Base-by-base conservation (phyloP, 2,888 invertebrate species). In the Gymnoscelis rufifasciata region DNA sequence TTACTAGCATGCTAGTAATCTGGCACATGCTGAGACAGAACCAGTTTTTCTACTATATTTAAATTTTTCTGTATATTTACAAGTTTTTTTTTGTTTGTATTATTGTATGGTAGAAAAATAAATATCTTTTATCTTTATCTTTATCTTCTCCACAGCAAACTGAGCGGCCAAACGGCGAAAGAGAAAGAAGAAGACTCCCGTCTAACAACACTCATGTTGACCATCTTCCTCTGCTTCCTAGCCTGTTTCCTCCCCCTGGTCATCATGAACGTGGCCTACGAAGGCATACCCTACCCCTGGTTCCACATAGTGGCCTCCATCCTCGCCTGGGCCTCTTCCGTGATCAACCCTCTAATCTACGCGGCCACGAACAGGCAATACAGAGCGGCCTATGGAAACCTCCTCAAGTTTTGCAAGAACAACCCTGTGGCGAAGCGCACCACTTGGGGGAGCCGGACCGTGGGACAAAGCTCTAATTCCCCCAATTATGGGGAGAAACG, bases 301-400 rank as follows among this genome's bases (percentile, higher is more conserved):
- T 78, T 95, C 0, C 96, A 97, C 71, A 92, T 96, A 51, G 87
- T 95, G 43, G 94, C 95, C 0, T 96, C 96, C 0, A 92, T 96
- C 40, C 87, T 96, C 54, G 95, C 96, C 0, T 97, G 97, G 95
- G 94, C 95, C 0, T 96, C 96, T 0, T 94, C 95, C 49, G 96
- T 96, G 39, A 90, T 96, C 57, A 97, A 97, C 80, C 97, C 97
- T 0, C 90, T 97, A 52, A 95, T 97, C 56, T 97, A 97, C 80
- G 96, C 96, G 2, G 94, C 94, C 5, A 95, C 95, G 59, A 97
- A 96, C 75, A 90, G 94, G 54, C 94, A 95, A 64, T 97, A 97
- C 70, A 68, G 90, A 51, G 89, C 90, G 1, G 91, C 91, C 0
- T 91, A 91, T 63, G 87, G 83, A 2, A 90, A 90, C 60, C 69